Conservation (phyloP, 1,140 invertebrate species). For the Pygmarrhopalites habei region DNA sequence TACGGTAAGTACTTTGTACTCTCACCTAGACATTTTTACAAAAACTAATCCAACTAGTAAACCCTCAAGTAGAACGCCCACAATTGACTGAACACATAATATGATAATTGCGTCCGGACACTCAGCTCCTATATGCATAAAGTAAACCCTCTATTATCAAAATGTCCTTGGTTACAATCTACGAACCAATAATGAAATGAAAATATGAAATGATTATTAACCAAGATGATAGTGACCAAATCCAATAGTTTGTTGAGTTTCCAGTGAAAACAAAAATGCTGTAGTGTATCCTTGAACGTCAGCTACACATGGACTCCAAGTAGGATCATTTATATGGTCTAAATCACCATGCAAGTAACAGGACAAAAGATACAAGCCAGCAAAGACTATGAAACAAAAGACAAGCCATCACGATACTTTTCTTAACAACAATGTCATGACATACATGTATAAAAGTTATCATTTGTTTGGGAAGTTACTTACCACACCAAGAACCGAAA, state of each 20-base stretch:
- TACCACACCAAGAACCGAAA: slow-evolving; percentile 24
- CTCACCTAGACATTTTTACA: slow-evolving; percentile 71
- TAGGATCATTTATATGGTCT: neutral
- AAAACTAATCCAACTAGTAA: slow-evolving; percentile 78
- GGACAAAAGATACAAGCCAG: slow-evolving; percentile 19
- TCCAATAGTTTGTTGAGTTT: slow-evolving; percentile 30
- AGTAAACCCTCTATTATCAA: too few relatives aligned
- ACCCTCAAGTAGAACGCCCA: slow-evolving; percentile 26
- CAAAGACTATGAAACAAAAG: slow-evolving; percentile 21
- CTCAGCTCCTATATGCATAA: slow-evolving; percentile 17
- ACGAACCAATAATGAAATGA: too few relatives aligned
- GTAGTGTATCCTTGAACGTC: slow-evolving; percentile 19
- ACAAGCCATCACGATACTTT: neutral
- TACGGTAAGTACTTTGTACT: too few relatives aligned
- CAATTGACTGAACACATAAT: slow-evolving; percentile 26
- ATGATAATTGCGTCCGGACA: slow-evolving; percentile 23
- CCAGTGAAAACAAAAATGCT: slow-evolving; percentile 25
- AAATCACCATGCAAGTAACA: slow-evolving; percentile 19
- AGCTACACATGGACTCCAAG: slow-evolving; percentile 23
- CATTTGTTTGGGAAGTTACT: neutral
- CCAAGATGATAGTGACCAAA: slow-evolving; percentile 32
- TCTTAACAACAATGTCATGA: neutral
- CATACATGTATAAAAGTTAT: neutral
- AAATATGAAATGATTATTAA: too few relatives aligned
- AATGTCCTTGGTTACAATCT: too few relatives aligned